Percentiles rank a stretch among this genome's conserved stretches.
These are phyloP conservation scores for Phoenoteleia sp. DNA, from an alignment of 2,888 invertebrate species.

Conservation along the genomic window DNA sequence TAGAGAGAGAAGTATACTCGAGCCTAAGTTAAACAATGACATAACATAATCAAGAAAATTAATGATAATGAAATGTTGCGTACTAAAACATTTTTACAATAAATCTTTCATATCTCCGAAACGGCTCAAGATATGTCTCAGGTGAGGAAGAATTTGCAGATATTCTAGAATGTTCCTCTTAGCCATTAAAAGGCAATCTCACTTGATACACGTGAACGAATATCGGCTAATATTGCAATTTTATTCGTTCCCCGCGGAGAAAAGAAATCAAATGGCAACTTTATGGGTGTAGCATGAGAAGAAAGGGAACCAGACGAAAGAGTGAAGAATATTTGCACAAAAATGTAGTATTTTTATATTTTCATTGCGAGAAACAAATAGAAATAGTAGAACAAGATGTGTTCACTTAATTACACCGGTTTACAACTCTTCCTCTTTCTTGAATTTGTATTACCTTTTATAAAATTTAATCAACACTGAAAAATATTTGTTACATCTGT, in stretches of 20 bases:
- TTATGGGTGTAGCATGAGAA: constrained; percentile 39
- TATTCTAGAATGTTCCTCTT: constrained; percentile 40
- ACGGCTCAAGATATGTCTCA: constrained; percentile 8
- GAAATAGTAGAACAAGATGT: no score
- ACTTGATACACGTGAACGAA: constrained; percentile 68
- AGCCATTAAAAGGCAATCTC: constrained; percentile 69
- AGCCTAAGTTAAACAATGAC: constrained; percentile 12
- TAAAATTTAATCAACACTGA: no score
- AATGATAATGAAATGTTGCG: constrained; percentile 3
- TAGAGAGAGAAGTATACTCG: constrained; percentile 16
- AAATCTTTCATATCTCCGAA: constrained; percentile 29
- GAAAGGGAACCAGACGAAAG: constrained; percentile 5
- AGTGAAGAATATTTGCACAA: constrained; percentile 46
- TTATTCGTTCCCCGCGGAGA: constrained; percentile 65
- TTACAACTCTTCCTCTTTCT: no score
- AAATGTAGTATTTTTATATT: neutral
- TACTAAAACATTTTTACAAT: neutral
- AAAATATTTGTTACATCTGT: no score
- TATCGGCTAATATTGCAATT: constrained; percentile 71
- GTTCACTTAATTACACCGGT: no score
- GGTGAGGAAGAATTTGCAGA: constrained; percentile 34
- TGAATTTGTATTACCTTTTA: no score
- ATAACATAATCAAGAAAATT: constrained; percentile 29
- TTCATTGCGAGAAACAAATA: neutral
- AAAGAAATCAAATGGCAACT: constrained; percentile 66